Conservation (phyloP, 2,888 invertebrate species). For the Scotopteryx bipunctaria region DNA sequence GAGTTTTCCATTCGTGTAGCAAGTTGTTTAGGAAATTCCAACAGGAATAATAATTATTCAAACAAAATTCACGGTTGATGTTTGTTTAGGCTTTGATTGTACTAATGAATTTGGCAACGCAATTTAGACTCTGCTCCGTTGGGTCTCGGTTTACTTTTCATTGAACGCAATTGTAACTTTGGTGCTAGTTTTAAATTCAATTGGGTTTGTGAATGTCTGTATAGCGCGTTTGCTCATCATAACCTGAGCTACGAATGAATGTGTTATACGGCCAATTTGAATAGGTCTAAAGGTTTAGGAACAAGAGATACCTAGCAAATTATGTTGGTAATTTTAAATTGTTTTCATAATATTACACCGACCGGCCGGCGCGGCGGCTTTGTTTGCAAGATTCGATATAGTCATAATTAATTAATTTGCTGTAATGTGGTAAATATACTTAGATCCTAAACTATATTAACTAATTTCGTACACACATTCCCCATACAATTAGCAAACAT, state of each 20-base stretch:
- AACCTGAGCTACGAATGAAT: not conserved
- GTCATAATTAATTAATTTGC: too few relatives aligned
- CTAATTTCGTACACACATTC: too few relatives aligned
- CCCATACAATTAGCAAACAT: too few relatives aligned
- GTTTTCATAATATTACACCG: too few relatives aligned
- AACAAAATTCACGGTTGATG: constrained; percentile 57
- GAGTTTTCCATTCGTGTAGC: constrained; percentile 36
- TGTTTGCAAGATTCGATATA: too few relatives aligned
- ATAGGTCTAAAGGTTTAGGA: constrained; percentile 1
- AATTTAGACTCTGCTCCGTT: constrained; percentile 15
- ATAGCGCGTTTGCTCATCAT: not conserved
- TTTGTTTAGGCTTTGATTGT: constrained; percentile 70
- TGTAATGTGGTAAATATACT: too few relatives aligned
- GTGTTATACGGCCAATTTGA: not conserved
- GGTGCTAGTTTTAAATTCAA: constrained; percentile 36
- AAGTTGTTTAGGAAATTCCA: constrained; percentile 60
- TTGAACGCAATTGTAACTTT: constrained; percentile 20
- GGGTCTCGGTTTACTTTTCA: constrained; percentile 12
- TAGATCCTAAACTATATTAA: too few relatives aligned
- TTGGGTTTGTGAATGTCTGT: constrained; percentile 31
- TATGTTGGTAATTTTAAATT: too few relatives aligned
- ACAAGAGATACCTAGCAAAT: too few relatives aligned
- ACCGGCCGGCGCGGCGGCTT: too few relatives aligned
- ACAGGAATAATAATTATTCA: constrained; percentile 68
- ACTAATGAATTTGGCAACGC: constrained; percentile 49